Percentiles rank a stretch among this genome's conserved stretches.
Conservation (phyloP, 2,113 vertebrate species). For the Andinoacara biseriatus region DNA sequence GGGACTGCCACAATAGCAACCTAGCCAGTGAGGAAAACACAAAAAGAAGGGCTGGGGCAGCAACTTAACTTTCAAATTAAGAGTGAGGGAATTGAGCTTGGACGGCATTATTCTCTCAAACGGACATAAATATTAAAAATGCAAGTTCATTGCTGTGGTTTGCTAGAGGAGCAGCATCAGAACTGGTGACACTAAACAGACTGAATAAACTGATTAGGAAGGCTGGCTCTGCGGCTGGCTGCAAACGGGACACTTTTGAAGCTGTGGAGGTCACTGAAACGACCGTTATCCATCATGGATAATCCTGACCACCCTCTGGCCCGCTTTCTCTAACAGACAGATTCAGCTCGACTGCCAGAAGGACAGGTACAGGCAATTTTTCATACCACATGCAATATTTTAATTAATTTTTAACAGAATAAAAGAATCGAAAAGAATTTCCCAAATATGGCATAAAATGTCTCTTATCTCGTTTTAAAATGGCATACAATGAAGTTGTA, state of each 20-base stretch:
- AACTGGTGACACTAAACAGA: background rate
- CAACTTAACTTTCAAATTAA: constrained; percentile 1
- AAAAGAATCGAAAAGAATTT: background rate
- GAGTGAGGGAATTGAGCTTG: background rate
- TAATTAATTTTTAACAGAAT: background rate
- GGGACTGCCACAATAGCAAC: background rate
- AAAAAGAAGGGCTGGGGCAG: background rate
- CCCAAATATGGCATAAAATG: background rate
- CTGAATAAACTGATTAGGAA: background rate
- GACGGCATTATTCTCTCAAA: background rate
- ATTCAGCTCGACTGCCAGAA: background rate
- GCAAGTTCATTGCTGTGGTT: background rate
- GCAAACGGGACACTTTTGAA: background rate
- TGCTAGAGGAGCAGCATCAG: background rate
- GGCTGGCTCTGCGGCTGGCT: background rate
- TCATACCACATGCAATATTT: too few species aligned
- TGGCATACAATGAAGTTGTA: background rate
- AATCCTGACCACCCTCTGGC: background rate
- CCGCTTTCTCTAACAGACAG: background rate
- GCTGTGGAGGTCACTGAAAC: background rate
- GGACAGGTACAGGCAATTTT: background rate
- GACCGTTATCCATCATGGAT: background rate
- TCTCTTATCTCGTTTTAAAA: background rate
- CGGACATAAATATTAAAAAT: background rate
- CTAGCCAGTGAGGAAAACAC: background rate